Conservation (phyloP, 2,797 vertebrate species). For the Ataeniobius toweri region DNA sequence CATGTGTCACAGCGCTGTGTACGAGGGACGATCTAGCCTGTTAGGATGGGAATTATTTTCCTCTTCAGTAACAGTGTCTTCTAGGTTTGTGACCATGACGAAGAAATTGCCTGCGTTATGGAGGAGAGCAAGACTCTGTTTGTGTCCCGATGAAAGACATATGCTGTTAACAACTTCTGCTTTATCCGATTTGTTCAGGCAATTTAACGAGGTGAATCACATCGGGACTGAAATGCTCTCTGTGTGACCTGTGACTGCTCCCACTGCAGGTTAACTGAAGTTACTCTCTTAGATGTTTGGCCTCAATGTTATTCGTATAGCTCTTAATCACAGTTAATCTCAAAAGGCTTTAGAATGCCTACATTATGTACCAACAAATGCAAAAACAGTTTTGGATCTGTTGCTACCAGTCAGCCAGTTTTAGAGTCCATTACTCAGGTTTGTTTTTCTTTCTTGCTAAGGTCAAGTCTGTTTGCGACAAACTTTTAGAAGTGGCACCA, state of each 20-base stretch:
- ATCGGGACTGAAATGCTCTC: constrained; percentile 10
- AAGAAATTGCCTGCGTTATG: constrained; percentile 47
- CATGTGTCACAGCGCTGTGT: constrained; percentile 8
- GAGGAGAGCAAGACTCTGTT: constrained; percentile 26
- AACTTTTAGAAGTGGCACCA: background rate
- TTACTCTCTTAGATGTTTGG: constrained; percentile 23
- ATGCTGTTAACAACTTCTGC: constrained; percentile 50
- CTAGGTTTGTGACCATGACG: constrained; percentile 52
- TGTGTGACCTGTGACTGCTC: constrained; percentile 21
- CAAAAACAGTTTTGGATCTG: constrained; percentile 30
- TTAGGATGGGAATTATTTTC: constrained; percentile 40
- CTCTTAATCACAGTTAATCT: constrained; percentile 46
- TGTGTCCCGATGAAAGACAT: constrained; percentile 34
- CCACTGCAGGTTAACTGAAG: constrained; percentile 9
- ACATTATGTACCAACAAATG: constrained; percentile 37
- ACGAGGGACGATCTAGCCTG: constrained; percentile 1
- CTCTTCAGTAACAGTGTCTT: constrained; percentile 27
- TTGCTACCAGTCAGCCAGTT: background rate
- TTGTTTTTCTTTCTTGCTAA: constrained; percentile 11
- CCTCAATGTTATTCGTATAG: background rate
- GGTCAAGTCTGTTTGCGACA: constrained; percentile 6
- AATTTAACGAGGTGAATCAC: constrained; percentile 20
- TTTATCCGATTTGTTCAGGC: constrained; percentile 42
- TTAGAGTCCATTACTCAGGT: background rate
- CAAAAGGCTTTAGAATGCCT: constrained; percentile 33